Percentiles rank a stretch among this genome's conserved stretches.
Evolutionary conservation across 2,797 vertebrate species (phyloP).

Genomic region (Propithecus deckenii): DNA sequence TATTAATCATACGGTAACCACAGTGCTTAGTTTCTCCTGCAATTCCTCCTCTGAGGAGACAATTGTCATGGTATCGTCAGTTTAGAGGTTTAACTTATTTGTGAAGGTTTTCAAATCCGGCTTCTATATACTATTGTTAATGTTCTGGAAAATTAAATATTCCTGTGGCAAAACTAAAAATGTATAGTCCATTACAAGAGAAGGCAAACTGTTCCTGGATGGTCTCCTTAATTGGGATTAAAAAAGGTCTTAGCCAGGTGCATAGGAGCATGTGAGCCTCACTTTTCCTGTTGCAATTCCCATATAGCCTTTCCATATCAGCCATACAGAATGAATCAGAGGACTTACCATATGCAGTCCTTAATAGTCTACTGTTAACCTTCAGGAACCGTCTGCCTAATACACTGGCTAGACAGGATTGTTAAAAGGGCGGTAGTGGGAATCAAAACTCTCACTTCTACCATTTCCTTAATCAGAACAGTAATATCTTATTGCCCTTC

Average conservation of each 20-base stretch:
- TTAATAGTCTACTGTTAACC: not conserved
- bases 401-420: not conserved
- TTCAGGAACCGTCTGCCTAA: not conserved
- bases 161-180: not conserved
- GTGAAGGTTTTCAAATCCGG: not conserved
- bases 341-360: not conserved
- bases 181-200: not conserved
- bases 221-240: not conserved
- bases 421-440: not conserved
- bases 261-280: no score
- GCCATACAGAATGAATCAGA: not conserved
- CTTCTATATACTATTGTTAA: not conserved
- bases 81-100: not conserved
- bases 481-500: not conserved
- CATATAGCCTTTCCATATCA: not conserved
- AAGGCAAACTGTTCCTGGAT: not conserved
- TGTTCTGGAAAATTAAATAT: not conserved
- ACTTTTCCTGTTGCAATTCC: not conserved
- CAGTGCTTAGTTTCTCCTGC: not conserved
- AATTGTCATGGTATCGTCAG: not conserved
- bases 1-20: not conserved
- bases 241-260: not conserved
- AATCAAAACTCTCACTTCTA: not conserved
- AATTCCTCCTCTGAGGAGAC: not conserved
- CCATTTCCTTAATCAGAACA: not conserved